Percentiles rank a stretch among this genome's conserved stretches.
phyloP scores from a whole-genome alignment of 2,888 invertebrate genomes.

The Thymelicus acteon region DNA sequence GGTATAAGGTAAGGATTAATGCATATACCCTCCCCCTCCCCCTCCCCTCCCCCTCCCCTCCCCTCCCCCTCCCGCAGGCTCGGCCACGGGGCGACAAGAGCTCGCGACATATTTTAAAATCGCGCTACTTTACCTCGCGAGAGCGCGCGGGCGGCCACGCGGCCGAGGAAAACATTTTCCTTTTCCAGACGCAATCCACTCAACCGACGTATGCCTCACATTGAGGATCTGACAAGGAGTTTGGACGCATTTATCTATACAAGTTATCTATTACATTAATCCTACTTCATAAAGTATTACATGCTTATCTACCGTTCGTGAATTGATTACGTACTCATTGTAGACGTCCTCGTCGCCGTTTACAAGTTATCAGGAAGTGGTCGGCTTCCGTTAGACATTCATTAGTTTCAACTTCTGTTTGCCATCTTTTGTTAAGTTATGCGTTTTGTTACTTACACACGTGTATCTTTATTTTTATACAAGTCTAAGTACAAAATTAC shows the following conservation, averaged over 20 bases:
- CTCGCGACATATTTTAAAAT: constrained; percentile 34
- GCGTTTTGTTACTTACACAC: too few relatives aligned
- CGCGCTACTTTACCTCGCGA: constrained; percentile 26
- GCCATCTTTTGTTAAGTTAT: too few relatives aligned
- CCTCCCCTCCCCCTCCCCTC: background rate
- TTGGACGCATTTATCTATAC: background rate
- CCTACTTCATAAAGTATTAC: background rate
- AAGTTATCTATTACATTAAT: background rate
- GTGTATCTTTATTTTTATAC: too few relatives aligned
- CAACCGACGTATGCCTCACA: background rate
- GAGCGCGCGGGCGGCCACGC: constrained; percentile 1
- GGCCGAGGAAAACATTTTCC: constrained; percentile 24
- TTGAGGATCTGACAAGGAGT: background rate
- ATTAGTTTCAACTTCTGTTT: too few relatives aligned
- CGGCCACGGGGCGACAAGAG: constrained; percentile 4
- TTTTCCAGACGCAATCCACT: constrained; percentile 25
- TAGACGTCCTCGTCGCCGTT: too few relatives aligned
- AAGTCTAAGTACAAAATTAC: too few relatives aligned
- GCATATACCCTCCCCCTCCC: background rate
- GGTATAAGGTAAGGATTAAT: constrained; percentile 26
- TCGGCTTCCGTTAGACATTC: too few relatives aligned
- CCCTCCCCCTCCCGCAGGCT: background rate
- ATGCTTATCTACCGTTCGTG: background rate
- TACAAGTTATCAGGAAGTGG: too few relatives aligned
- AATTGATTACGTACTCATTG: too few relatives aligned